These are phyloP conservation scores for Himantopus leucocephalus DNA, from an alignment of 2,113 vertebrate genomes.

Conservation along the genomic window DNA sequence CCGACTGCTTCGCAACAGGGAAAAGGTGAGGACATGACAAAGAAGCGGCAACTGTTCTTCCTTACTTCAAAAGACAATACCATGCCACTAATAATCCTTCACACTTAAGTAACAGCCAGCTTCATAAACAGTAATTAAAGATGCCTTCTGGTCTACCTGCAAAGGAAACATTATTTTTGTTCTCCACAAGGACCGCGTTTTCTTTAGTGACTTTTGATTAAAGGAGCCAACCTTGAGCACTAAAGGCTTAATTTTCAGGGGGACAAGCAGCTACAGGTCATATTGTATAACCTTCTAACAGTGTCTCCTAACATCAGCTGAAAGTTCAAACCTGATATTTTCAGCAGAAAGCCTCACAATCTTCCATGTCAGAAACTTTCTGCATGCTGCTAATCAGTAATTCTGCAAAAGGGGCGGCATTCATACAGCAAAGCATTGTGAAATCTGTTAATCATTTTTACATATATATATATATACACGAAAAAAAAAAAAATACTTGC, in stretches of 20 bases:
- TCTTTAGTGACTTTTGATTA: constrained; percentile 7
- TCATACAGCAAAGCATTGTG: background rate
- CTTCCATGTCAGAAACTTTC: background rate
- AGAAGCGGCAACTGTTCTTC: background rate
- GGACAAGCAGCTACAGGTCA: constrained; percentile 4
- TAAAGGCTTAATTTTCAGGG: constrained; percentile 2
- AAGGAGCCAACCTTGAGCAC: background rate
- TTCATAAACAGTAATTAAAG: constrained; percentile 45
- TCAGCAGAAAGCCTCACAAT: background rate
- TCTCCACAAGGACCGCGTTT: constrained; percentile 17
- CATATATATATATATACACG: background rate
- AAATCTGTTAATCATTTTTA: background rate
- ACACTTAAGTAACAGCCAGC: background rate
- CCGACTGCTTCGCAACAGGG: background rate
- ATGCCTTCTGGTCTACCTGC: constrained; percentile 16
- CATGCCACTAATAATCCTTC: background rate
- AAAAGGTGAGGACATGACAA: background rate
- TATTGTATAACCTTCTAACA: background rate
- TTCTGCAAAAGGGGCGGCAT: background rate
- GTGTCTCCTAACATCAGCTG: background rate
- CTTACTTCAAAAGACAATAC: constrained; percentile 16
- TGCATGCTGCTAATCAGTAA: background rate
- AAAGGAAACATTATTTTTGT: background rate
- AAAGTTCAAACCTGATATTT: background rate
- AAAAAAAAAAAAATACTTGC: background rate